Evolutionary conservation across 2,113 vertebrate species (phyloP), one percentile per base, ranked within the genome.

Genomic region (Acrocephalus kingi): DNA sequence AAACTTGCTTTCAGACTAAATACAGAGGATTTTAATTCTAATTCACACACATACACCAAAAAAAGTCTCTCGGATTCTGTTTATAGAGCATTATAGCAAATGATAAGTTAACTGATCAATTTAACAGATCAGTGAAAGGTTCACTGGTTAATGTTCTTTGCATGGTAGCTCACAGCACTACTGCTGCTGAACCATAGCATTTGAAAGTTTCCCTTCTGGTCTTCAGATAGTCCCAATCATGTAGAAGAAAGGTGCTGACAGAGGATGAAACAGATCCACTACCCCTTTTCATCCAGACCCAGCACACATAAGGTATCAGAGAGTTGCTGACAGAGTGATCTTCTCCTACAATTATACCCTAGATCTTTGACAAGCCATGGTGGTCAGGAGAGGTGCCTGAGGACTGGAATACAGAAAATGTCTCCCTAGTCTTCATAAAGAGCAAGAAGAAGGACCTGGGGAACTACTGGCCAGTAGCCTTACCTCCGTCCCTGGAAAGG

Each of bases 121-220:
- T 81, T 87, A 78, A 43, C 9, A 39, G 37, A 11, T 39, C 37
- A 39, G 37, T 39, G 43, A 59, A 84, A 89, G 6, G 13, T 56
- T 51, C 17, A 33, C 16, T 19, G 11, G 13, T 52, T 61, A 61
- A 66, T 3, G 1, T 43, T 86, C 20, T 48, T 43, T 39, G 22
- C 58, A 59, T 18, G 20, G 22, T 9, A 78, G 17, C 23, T 75
- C 22, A 64, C 9, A 49, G 46, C 6, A 75, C 19, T 59, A 35
- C 15, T 0, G 1, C 16, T 80, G 67, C 10, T 56, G 61, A 56
- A 41, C 31, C 13, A 71, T 0, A 72, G 28, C 66, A 55, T 33
- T 37, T 43, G 25, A 63, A 94, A 41, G 10, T 24, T 68, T 63
- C 54, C 27, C 10, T 41, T 88, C 49, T 68, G 39, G 20, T 76